Conservation (phyloP, 2,797 vertebrate species). For the Decapterus maruadsi region DNA sequence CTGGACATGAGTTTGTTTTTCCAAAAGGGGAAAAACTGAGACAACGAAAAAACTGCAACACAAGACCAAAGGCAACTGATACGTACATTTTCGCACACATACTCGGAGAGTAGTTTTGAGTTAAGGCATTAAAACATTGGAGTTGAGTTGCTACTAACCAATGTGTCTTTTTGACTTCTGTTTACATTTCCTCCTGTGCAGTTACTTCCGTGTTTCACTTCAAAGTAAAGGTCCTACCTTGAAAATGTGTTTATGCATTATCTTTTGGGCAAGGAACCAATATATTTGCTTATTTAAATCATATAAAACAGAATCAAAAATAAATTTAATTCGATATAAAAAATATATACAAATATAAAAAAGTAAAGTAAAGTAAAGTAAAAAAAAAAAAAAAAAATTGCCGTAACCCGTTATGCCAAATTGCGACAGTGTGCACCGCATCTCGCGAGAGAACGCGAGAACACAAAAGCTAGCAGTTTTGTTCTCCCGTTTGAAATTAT, state of each 20-base stretch:
- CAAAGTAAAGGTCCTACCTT: conserved; percentile 52
- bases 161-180: conserved; percentile 1
- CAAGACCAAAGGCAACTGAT: not conserved
- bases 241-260: not conserved
- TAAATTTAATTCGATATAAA: accelerated
- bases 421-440: not conserved
- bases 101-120: not conserved
- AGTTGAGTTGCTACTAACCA: not conserved
- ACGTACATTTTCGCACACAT: not conserved
- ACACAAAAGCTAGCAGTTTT: conserved; percentile 70
- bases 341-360: not conserved
- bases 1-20: not conserved
- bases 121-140: not conserved
- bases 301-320: accelerated
- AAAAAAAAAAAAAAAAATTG: not conserved
- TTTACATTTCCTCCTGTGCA: conserved; percentile 17
- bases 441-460: conserved; percentile 72
- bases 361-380: too few species aligned
- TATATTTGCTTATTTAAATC: not conserved
- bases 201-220: conserved; percentile 54
- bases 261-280: not conserved
- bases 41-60: not conserved
- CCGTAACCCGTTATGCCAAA: conserved; percentile 13
- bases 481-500: conserved; percentile 58
- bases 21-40: too few species aligned